A percentile compares a stretch with the other conserved stretches of the same genome.
Conservation (phyloP, 2,888 invertebrate genomes). For the Drosophila mulleri region DNA sequence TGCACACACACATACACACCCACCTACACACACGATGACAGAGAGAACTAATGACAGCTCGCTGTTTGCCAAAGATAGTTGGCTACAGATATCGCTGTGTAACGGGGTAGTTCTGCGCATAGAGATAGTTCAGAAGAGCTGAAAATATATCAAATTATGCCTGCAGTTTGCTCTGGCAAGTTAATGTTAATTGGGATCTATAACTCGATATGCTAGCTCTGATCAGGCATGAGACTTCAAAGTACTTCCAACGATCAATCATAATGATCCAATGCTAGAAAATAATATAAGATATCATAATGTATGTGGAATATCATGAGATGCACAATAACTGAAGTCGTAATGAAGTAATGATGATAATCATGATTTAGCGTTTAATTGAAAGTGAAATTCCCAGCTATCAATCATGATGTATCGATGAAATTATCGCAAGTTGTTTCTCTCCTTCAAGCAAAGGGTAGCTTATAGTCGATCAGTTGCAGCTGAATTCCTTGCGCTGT, state of each 20-base stretch:
- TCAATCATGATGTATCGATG: background rate
- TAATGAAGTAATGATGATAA: too few species aligned
- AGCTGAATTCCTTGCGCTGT: background rate
- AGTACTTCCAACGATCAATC: background rate
- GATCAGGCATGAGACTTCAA: background rate
- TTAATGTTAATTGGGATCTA: too few species aligned
- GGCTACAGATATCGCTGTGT: background rate
- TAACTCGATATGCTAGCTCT: background rate
- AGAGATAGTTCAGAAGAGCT: background rate
- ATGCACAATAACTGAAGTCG: too few species aligned
- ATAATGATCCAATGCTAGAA: background rate
- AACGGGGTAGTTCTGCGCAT: background rate
- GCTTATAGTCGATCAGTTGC: background rate
- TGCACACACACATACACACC: background rate
- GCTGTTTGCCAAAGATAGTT: slow-evolving; percentile 39
- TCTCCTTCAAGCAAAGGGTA: background rate
- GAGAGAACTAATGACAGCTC: slow-evolving; percentile 58
- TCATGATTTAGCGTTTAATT: too few species aligned
- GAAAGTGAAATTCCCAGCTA: too few species aligned
- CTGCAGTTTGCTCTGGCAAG: background rate
- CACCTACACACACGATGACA: background rate
- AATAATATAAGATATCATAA: too few species aligned
- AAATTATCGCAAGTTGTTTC: background rate
- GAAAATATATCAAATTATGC: background rate
- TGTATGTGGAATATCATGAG: too few species aligned